Conservation (phyloP, 1,140 invertebrate genomes). For the Drosophila murphyi region DNA sequence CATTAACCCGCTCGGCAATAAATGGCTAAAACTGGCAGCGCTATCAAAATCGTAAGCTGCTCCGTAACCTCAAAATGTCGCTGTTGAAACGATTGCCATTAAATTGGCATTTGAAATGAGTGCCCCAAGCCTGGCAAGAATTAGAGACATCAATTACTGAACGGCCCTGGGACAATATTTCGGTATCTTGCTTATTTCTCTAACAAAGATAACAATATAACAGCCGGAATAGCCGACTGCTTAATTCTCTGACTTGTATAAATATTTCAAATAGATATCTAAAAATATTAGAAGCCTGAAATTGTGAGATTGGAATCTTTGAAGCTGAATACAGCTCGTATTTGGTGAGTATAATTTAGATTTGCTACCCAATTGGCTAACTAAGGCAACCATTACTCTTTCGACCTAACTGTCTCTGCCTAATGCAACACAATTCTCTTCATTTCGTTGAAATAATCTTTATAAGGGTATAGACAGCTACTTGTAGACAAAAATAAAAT, state of each 20-base stretch:
- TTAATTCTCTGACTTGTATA: too few species aligned
- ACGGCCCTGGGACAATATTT: constrained; percentile 17
- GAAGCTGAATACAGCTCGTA: too few species aligned
- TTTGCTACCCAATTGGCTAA: too few species aligned
- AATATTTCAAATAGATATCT: too few species aligned
- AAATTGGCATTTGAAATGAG: constrained; percentile 32
- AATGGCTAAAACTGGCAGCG: constrained; percentile 12
- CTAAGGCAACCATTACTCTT: too few species aligned
- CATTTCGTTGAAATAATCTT: not conserved
- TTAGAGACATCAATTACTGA: constrained; percentile 32
- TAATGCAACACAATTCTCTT: not conserved
- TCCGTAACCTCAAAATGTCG: constrained; percentile 36
- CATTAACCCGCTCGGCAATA: constrained; percentile 23
- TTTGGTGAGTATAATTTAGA: too few species aligned
- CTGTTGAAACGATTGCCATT: constrained; percentile 40
- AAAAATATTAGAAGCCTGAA: too few species aligned
- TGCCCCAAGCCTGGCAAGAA: not conserved
- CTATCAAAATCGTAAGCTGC: not conserved
- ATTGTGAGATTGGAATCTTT: too few species aligned
- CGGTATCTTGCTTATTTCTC: constrained; percentile 18
- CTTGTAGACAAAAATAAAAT: not conserved
- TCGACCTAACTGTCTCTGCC: too few species aligned
- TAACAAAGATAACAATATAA: constrained; percentile 10
- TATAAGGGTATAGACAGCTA: not conserved
- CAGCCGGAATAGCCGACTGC: not conserved